These are phyloP conservation scores for Apogon hyalosoma DNA, from an alignment of 2,797 vertebrate species.

Conservation along the genomic window DNA sequence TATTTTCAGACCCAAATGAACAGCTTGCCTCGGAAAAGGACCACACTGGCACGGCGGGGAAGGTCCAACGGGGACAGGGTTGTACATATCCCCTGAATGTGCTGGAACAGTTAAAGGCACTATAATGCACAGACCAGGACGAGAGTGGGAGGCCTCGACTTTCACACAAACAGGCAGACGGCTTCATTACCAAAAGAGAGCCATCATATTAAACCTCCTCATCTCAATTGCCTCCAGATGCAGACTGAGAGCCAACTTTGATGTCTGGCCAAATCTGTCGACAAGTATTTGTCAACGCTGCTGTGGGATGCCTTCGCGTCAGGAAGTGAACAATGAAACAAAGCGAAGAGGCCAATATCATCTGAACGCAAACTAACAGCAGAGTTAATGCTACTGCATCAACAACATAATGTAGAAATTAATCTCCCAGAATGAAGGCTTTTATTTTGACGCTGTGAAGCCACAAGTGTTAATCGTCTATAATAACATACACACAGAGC, in stretches of 20 bases:
- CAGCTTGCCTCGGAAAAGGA: conserved; percentile 52
- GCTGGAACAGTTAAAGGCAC: conserved; percentile 26
- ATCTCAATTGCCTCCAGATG: conserved; percentile 30
- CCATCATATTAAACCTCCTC: conserved; percentile 14
- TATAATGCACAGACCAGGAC: conserved; percentile 2
- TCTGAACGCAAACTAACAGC: conserved; percentile 11
- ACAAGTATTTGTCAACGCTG: conserved; percentile 17
- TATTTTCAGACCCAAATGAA: conserved; percentile 67
- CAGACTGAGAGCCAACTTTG: conserved; percentile 25
- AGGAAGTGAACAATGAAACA: conserved; percentile 19
- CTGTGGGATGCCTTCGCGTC: conserved; percentile 23
- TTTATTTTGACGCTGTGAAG: conserved; percentile 41
- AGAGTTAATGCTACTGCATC: conserved; percentile 28
- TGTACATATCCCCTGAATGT: conserved; percentile 3
- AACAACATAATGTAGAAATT: conserved; percentile 44
- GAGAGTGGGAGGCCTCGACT: conserved; percentile 16
- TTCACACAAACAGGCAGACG: conserved; percentile 9
- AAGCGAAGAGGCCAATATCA: background rate
- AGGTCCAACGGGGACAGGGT: conserved; percentile 25
- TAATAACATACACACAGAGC: conserved; percentile 20
- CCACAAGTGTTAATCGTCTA: conserved; percentile 47
- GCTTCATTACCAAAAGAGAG: background rate
- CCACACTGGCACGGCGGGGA: conserved; percentile 28
- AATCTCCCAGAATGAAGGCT: conserved; percentile 48
- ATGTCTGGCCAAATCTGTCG: conserved; percentile 35